Base-by-base conservation (phyloP, 2,888 invertebrate genomes). In the Apamea anceps region DNA sequence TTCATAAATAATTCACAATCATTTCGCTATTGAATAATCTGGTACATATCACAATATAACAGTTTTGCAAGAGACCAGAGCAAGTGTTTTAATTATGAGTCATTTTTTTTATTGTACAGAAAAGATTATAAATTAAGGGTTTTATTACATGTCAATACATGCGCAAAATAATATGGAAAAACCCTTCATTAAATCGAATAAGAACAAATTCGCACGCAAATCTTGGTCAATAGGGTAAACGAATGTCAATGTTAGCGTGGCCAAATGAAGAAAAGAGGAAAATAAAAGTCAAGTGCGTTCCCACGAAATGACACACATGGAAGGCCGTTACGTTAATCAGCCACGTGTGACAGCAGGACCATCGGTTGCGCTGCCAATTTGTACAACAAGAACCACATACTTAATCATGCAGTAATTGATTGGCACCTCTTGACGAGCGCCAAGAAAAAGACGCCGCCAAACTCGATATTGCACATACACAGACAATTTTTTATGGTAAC, bases 401-500 rank as follows among this genome's bases (percentile, higher is more conserved):
- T 94, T 93, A 92, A 93, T 94, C 92, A 93, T 89, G 90, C 88
- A 91, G 90, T 92, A 92, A 93, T 93, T 93, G 93, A 94, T 93
- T 94, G 94, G 91, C 93, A 94, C 91, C 88, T 93, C 90, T 89
- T 90, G 90, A 92, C 91, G 86, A 91, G 86, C 83, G 82, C 85
- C 85, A 87, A 90, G 87, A 92, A 92, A 93, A 93, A 92, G 90
- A 81, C 71, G 86, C 90, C 88, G 89, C 87, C 87, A 79, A 68
- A 81, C 75, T 65, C 78, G 81, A 77, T 81, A 79, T 81, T 89
- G 80, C 79, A 68, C 72, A 78, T 66, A 71, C 72, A 73, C 77
- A 72, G 63, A 66, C 68, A 71, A 54, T 77, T 85, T 87, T 87
- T 88, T 77, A 83, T 81, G 87, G 87, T 79, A 85, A 87, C 82